A percentile compares a stretch with the other conserved stretches of the same genome.
These are phyloP conservation scores for Spheniscus mendiculus DNA, from an alignment of 2,113 vertebrate species.

Conservation along the genomic window DNA sequence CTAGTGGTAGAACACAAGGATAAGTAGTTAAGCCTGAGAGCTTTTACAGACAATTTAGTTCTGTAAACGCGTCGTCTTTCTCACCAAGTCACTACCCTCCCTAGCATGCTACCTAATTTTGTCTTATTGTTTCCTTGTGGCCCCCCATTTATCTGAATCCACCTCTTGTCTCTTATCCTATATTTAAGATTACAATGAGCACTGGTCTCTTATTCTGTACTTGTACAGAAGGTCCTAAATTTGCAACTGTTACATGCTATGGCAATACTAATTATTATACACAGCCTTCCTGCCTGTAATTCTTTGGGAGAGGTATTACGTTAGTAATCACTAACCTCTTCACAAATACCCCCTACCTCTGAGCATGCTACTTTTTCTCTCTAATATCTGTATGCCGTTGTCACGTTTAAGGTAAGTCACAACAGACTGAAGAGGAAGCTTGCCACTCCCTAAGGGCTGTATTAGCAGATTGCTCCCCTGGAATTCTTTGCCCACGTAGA, in stretches of 20 bases:
- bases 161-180: background rate
- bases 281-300: background rate
- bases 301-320: background rate
- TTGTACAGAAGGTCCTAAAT: background rate
- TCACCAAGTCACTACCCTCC: background rate
- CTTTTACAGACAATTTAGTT: background rate
- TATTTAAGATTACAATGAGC: background rate
- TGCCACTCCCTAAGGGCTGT: background rate
- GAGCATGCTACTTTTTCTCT: background rate
- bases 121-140: background rate
- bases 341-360: background rate
- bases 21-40: background rate
- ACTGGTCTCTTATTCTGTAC: background rate
- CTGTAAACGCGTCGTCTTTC: fast-evolving
- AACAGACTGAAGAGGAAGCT: background rate
- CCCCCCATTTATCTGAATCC: background rate
- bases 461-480: background rate
- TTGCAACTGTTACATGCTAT: background rate
- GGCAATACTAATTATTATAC: background rate
- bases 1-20: constrained; percentile 62
- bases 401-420: background rate
- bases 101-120: fast-evolving
- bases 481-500: background rate
- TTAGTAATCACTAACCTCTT: background rate
- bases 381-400: background rate